Percentiles rank a stretch among this genome's conserved stretches.
phyloP scores from a whole-genome alignment of 2,888 invertebrate species.

The Linhomoeus sp. region DNA sequence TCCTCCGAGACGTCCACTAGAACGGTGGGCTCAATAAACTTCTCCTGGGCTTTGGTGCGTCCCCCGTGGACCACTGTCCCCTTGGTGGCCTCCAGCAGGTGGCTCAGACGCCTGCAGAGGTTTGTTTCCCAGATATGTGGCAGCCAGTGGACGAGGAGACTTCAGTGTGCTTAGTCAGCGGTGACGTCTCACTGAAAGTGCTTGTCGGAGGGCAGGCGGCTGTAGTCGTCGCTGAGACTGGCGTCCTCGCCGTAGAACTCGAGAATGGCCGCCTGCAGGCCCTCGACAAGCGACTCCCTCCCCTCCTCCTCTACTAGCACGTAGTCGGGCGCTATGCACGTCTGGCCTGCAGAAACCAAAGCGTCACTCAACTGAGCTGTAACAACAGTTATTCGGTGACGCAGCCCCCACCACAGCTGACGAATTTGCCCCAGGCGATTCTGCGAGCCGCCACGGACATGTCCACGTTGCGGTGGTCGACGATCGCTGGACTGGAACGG shows the following conservation, averaged over 20 bases:
- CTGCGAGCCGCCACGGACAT: no score
- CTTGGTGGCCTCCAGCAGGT: slow-evolving; percentile 43
- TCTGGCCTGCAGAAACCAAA: no score
- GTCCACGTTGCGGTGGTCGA: no score
- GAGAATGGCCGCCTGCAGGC: slow-evolving; percentile 45
- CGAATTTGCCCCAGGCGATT: no score
- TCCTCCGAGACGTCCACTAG: slow-evolving; percentile 44
- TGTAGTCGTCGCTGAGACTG: slow-evolving; percentile 57
- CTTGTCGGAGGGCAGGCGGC: slow-evolving; percentile 57
- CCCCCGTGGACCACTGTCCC: slow-evolving; percentile 58
- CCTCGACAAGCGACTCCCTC: slow-evolving; percentile 37
- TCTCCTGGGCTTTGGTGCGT: slow-evolving; percentile 42
- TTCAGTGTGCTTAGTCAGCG: neutral
- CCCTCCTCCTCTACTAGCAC: slow-evolving; percentile 2
- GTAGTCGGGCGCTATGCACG: slow-evolving; percentile 53
- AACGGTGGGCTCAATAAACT: slow-evolving; percentile 67
- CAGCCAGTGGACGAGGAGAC: neutral
- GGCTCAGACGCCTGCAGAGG: no score
- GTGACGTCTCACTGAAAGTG: slow-evolving; percentile 53
- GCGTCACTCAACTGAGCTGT: no score
- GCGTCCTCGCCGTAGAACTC: slow-evolving; percentile 65
- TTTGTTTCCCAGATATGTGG: slow-evolving; percentile 35
- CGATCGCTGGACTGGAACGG: no score
- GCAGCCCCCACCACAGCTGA: no score
- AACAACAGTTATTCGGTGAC: no score